A percentile compares a stretch with the other conserved stretches of the same genome.
Conservation (phyloP, 2,888 invertebrate genomes). For the Erynnis tages region DNA sequence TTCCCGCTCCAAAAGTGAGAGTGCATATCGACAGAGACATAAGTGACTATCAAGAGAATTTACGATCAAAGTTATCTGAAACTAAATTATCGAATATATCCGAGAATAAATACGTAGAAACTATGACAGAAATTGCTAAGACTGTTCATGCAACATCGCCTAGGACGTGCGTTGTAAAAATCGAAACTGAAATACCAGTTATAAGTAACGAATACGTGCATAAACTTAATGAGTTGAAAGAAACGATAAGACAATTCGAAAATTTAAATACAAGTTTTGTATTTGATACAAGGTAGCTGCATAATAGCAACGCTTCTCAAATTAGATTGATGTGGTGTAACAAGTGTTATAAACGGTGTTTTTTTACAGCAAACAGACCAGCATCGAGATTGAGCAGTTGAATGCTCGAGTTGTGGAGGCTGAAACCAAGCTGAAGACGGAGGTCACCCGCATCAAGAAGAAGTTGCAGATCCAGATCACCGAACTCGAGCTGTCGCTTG, state of each 20-base stretch:
- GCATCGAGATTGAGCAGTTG: slow-evolving; percentile 98
- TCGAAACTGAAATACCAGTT: slow-evolving; percentile 58
- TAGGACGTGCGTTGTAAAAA: slow-evolving; percentile 57
- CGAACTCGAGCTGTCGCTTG: slow-evolving; percentile 97
- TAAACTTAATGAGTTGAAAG: slow-evolving; percentile 82
- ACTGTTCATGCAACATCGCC: slow-evolving; percentile 57
- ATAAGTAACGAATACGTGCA: slow-evolving; percentile 81
- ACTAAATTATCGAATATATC: slow-evolving; percentile 43
- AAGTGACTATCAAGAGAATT: slow-evolving; percentile 16
- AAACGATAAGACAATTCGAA: slow-evolving; percentile 84
- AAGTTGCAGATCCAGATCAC: slow-evolving; percentile 99
- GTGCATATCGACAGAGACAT: slow-evolving; percentile 15
- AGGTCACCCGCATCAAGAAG: slow-evolving; percentile 98
- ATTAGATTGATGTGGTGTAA: background rate
- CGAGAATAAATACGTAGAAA: slow-evolving; percentile 33
- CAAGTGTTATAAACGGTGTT: slow-evolving; percentile 27
- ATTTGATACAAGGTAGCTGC: slow-evolving; percentile 85
- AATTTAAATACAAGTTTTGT: slow-evolving; percentile 81
- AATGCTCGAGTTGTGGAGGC: slow-evolving; percentile 97
- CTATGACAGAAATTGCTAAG: slow-evolving; percentile 41
- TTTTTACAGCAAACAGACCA: slow-evolving; percentile 93
- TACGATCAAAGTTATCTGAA: slow-evolving; percentile 40
- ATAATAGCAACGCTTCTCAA: background rate
- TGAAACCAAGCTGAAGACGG: slow-evolving; percentile 97
- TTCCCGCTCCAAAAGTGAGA: slow-evolving; percentile 37